phyloP scores from a whole-genome alignment of 2,113 vertebrate species.

The Phoenicopterus ruber region DNA sequence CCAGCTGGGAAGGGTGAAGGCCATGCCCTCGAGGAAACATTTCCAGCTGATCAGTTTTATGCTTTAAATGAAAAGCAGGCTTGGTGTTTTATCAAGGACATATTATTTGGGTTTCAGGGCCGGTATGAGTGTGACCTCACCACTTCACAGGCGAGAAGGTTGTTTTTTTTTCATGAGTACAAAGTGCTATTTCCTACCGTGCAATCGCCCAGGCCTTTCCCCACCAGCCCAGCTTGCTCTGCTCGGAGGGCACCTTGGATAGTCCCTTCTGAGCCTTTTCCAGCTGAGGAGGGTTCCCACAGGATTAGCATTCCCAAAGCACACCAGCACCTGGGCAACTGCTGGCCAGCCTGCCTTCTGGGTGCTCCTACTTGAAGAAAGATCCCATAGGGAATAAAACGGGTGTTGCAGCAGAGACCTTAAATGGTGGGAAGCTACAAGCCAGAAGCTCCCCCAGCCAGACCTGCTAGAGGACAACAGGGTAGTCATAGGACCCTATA shows the following conservation, averaged over 20 bases:
- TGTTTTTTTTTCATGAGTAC: background rate
- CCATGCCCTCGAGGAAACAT: background rate
- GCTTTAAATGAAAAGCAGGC: background rate
- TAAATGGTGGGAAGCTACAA: background rate
- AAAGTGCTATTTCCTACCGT: background rate
- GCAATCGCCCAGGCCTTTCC: background rate
- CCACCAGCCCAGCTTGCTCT: background rate
- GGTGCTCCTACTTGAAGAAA: background rate
- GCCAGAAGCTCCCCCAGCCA: background rate
- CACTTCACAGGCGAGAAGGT: background rate
- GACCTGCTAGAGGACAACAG: background rate
- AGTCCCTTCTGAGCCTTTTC: background rate
- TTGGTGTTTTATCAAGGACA: background rate
- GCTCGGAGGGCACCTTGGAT: background rate
- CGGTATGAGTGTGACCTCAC: background rate
- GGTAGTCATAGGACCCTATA: accelerated
- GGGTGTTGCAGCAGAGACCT: background rate
- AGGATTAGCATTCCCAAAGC: background rate
- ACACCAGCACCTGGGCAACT: background rate
- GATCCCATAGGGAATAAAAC: background rate
- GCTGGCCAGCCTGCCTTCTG: background rate
- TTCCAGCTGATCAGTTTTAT: background rate
- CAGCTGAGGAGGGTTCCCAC: background rate
- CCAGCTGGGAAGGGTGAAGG: background rate
- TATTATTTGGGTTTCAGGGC: background rate